phyloP scores from a whole-genome alignment of 2,113 vertebrate species.

The Craseonycteris thonglongyai region DNA sequence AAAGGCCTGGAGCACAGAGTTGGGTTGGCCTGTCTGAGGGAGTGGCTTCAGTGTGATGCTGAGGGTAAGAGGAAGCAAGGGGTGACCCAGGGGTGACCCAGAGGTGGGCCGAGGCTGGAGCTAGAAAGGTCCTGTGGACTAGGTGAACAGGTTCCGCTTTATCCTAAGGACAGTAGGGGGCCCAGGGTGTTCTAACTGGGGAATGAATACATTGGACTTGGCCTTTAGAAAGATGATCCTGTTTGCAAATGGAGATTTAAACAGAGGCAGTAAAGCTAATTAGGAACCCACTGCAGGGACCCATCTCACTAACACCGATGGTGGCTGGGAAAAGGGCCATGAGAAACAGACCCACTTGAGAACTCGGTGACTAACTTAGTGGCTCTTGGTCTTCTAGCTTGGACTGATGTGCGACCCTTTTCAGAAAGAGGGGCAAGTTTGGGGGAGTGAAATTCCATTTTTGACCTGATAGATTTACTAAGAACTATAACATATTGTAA shows the following conservation, averaged over 20 bases:
- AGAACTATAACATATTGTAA: background rate
- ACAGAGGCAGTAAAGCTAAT: background rate
- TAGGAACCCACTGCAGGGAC: background rate
- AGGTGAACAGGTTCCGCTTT: background rate
- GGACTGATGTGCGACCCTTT: background rate
- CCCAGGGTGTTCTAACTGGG: background rate
- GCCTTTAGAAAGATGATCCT: background rate
- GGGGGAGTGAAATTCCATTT: background rate
- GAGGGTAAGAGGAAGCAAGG: background rate
- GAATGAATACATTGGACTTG: background rate
- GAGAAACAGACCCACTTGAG: background rate
- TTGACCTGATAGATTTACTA: background rate
- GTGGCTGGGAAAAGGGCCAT: background rate
- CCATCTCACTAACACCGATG: background rate
- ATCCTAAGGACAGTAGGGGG: background rate
- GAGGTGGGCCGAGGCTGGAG: background rate
- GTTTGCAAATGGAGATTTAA: background rate
- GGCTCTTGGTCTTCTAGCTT: background rate
- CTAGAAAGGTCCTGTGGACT: background rate
- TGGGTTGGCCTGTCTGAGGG: background rate
- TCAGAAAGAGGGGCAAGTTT: background rate
- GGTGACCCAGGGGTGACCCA: background rate
- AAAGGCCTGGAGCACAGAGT: background rate
- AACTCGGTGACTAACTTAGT: background rate
- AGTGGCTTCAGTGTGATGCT: background rate